Conservation (phyloP, 1,140 invertebrate genomes). For the Danaus plexippus region DNA sequence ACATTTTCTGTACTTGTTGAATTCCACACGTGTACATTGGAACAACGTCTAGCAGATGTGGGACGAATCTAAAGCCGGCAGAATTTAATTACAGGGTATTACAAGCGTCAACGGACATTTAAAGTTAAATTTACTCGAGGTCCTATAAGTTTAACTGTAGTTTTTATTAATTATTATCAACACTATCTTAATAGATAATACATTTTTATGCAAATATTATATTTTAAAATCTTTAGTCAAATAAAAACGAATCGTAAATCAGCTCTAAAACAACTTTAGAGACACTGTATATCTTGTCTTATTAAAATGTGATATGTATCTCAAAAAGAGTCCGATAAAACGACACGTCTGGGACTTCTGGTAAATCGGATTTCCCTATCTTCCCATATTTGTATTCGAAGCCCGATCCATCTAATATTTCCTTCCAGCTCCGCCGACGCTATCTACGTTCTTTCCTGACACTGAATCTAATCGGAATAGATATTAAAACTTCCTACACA, state of each 20-base stretch:
- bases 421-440: conserved; percentile 61
- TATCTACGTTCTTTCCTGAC: conserved; percentile 68
- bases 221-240: too few species aligned
- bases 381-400: conserved; percentile 69
- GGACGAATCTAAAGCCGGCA: conserved; percentile 16
- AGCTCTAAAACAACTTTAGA: too few species aligned
- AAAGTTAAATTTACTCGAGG: too few species aligned
- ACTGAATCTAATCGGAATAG: conserved; percentile 70
- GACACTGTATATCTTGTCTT: conserved; percentile 24
- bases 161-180: too few species aligned
- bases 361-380: conserved; percentile 68
- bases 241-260: too few species aligned
- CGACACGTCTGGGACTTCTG: conserved; percentile 59
- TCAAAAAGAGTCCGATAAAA: conserved; percentile 62
- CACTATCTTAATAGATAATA: not conserved
- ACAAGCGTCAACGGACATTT: conserved; percentile 6
- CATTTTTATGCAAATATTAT: not conserved
- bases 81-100: conserved; percentile 21
- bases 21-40: conserved; percentile 4
- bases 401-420: conserved; percentile 68
- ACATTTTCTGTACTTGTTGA: conserved; percentile 4
- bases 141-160: too few species aligned
- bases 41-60: conserved; percentile 12
- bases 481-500: conserved; percentile 68
- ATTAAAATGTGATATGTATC: conserved; percentile 53